phyloP scores from a whole-genome alignment of 2,797 vertebrate species.

The Taeniopygia guttata region DNA sequence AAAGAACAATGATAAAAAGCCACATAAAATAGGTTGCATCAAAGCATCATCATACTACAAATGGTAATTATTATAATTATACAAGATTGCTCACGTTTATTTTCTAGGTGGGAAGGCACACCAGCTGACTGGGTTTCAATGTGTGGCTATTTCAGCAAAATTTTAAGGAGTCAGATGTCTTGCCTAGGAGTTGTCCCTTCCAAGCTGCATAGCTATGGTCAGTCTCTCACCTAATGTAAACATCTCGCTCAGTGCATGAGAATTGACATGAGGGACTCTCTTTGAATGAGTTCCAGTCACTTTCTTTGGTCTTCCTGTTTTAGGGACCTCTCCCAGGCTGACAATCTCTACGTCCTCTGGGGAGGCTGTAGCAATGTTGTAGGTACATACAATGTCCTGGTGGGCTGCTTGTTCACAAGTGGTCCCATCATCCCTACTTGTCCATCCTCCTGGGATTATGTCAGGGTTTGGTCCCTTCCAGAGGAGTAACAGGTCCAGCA shows the following conservation, averaged over 20 bases:
- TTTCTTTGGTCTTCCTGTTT: neutral
- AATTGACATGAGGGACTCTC: neutral
- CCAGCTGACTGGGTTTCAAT: neutral
- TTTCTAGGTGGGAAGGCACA: constrained; percentile 48
- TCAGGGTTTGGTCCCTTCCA: neutral
- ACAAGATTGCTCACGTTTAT: constrained; percentile 61
- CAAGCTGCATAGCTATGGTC: neutral
- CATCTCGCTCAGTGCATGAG: neutral
- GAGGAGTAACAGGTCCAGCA: neutral
- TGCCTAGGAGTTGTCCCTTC: neutral
- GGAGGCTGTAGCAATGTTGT: neutral
- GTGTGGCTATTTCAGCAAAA: constrained; percentile 50
- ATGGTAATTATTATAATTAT: constrained; percentile 65
- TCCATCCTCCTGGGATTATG: neutral
- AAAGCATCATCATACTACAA: constrained; percentile 43
- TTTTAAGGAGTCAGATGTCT: constrained; percentile 28
- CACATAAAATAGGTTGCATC: constrained; percentile 57
- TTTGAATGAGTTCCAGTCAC: neutral
- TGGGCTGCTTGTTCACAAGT: neutral
- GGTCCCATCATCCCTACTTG: neutral
- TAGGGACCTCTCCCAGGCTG: neutral
- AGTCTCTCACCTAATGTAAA: neutral
- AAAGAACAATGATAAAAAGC: constrained; percentile 69
- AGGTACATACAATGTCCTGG: neutral
- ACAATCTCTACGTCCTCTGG: neutral